These are phyloP conservation scores for Zaprionus obscuricornis DNA, from an alignment of 2,888 invertebrate genomes.

Conservation along the genomic window DNA sequence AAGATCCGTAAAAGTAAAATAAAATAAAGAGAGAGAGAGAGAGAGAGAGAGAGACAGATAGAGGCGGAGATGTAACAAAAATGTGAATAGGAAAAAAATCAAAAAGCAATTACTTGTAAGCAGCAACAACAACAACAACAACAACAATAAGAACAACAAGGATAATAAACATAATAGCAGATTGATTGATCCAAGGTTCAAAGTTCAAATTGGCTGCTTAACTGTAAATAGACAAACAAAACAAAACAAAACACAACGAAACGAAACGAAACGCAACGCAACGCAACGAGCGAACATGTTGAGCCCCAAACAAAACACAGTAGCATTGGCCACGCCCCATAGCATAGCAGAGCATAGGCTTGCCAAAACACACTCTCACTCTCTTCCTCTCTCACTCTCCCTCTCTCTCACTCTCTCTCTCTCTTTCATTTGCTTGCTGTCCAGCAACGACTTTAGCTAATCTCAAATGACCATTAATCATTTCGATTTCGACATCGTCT, in stretches of 20 bases:
- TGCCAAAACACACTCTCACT: neutral
- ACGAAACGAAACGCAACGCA: too few relatives aligned
- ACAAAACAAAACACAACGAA: slow-evolving; percentile 40
- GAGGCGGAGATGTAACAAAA: slow-evolving; percentile 5
- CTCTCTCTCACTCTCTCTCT: neutral
- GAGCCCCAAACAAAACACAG: slow-evolving; percentile 11
- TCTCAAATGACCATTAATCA: slow-evolving; percentile 78
- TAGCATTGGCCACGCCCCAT: slow-evolving; percentile 30
- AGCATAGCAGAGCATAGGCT: neutral
- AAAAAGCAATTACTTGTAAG: slow-evolving; percentile 75
- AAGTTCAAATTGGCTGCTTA: slow-evolving; percentile 79
- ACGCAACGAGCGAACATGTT: slow-evolving; percentile 34
- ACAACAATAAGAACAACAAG: slow-evolving; percentile 32
- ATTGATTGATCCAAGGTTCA: slow-evolving; percentile 75
- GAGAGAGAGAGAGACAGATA: neutral
- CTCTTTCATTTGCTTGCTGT: slow-evolving; percentile 8
- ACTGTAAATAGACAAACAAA: slow-evolving; percentile 73
- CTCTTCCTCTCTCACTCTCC: neutral
- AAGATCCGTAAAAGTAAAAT: too few relatives aligned
- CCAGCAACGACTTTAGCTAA: slow-evolving; percentile 66
- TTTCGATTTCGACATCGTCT: slow-evolving; percentile 64
- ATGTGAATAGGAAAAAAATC: slow-evolving; percentile 53
- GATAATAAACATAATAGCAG: slow-evolving; percentile 72
- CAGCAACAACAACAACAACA: slow-evolving; percentile 46
- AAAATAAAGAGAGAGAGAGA: slow-evolving; percentile 5